A percentile compares a stretch with the other conserved stretches of the same genome.
phyloP scores from a whole-genome alignment of 1,140 invertebrate genomes.

The Drosophila auraria region DNA sequence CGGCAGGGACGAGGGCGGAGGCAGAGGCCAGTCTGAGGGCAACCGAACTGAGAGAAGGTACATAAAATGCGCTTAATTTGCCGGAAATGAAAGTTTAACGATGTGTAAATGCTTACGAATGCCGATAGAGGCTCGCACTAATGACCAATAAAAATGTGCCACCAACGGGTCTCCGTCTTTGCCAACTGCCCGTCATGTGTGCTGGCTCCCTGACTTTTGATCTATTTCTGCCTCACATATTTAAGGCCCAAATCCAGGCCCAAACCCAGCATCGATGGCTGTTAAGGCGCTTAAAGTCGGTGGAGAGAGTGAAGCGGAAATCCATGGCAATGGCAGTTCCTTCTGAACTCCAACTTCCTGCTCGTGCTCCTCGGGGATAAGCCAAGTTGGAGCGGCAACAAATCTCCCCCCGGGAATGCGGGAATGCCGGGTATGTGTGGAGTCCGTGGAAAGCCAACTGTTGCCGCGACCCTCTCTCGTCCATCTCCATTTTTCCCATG shows the following conservation, averaged over 20 bases:
- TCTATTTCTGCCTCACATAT: constrained; percentile 73
- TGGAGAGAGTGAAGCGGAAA: constrained; percentile 12
- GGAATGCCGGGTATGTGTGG: constrained; percentile 19
- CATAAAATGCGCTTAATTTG: constrained; percentile 83
- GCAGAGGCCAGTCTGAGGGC: constrained; percentile 15
- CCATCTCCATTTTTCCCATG: background rate
- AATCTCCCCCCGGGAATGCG: constrained; percentile 30
- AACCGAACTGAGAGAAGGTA: constrained; percentile 52
- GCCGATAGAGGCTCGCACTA: constrained; percentile 80
- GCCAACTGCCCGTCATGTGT: constrained; percentile 20
- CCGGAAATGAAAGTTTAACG: constrained; percentile 84
- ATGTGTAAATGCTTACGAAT: constrained; percentile 84
- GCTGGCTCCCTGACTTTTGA: constrained; percentile 63
- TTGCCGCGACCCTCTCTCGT: constrained; percentile 15
- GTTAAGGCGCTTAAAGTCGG: constrained; percentile 39
- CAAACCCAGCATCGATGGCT: constrained; percentile 37
- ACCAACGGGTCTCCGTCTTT: constrained; percentile 33
- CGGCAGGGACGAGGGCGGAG: background rate
- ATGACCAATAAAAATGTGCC: constrained; percentile 83
- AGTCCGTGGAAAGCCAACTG: constrained; percentile 24
- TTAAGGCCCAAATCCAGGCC: constrained; percentile 10
- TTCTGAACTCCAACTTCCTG: constrained; percentile 5
- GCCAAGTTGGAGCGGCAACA: constrained; percentile 6
- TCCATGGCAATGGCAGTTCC: constrained; percentile 21
- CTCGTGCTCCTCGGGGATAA: constrained; percentile 28